A percentile compares a stretch with the other conserved stretches of the same genome.
These are phyloP conservation scores for Indicator maculatus DNA, from an alignment of 2,113 vertebrate genomes.

Conservation along the genomic window DNA sequence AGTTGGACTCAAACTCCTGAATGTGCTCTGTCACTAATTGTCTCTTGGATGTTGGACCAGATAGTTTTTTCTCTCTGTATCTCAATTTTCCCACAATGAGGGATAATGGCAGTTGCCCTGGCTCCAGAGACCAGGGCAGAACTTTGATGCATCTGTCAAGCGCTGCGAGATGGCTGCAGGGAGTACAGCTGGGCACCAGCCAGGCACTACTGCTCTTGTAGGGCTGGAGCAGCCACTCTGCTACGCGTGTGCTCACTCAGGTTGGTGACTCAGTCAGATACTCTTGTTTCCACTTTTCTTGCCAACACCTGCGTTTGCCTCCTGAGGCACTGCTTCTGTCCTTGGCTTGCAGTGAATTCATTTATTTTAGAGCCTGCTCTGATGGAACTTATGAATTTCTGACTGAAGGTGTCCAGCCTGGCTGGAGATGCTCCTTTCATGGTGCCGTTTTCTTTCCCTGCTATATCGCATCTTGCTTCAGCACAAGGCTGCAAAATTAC, in stretches of 20 bases:
- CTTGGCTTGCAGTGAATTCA: not conserved
- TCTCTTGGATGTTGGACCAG: not conserved
- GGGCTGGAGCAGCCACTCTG: not conserved
- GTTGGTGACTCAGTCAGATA: not conserved
- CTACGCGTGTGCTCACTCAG: not conserved
- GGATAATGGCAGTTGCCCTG: not conserved
- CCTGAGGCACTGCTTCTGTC: not conserved
- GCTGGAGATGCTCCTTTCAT: not conserved
- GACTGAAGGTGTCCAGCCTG: not conserved
- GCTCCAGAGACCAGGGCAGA: not conserved
- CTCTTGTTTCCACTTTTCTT: not conserved
- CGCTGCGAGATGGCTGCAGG: not conserved
- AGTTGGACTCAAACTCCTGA: not conserved
- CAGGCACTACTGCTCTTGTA: not conserved
- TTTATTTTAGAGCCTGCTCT: not conserved
- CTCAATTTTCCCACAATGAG: not conserved
- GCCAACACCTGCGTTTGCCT: not conserved
- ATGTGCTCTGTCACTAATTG: not conserved
- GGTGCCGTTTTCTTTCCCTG: not conserved
- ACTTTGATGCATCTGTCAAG: not conserved
- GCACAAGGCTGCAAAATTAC: not conserved
- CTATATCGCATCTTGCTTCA: not conserved
- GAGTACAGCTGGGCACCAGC: not conserved
- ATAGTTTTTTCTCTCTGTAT: not conserved
- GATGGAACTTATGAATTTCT: not conserved